Evolutionary conservation across 2,797 vertebrate species (phyloP).

Genomic region (Syngnathus acus): DNA sequence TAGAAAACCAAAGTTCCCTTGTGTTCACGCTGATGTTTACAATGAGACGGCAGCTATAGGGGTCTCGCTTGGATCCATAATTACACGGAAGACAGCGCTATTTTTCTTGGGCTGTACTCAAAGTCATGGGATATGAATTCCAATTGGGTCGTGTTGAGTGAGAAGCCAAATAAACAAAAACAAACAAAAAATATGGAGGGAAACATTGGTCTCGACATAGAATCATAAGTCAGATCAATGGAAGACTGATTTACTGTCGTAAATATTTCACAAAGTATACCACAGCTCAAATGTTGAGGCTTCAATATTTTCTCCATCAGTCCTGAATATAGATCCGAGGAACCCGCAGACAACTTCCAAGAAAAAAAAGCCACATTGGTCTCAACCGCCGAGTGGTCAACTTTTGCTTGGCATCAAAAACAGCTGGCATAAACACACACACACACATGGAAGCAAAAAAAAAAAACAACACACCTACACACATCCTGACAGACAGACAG

Average conservation of each 20-base stretch:
- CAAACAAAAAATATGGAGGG: slow-evolving; percentile 1
- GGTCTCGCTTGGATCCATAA: slow-evolving; percentile 57
- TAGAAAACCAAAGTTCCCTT: slow-evolving; percentile 62
- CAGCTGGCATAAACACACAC: slow-evolving; percentile 42
- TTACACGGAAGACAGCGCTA: slow-evolving; percentile 52
- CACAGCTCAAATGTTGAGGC: slow-evolving; percentile 29
- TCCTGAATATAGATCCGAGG: slow-evolving; percentile 17
- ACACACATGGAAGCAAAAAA: slow-evolving; percentile 11
- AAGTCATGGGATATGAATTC: slow-evolving; percentile 54
- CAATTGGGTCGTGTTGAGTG: slow-evolving; percentile 45
- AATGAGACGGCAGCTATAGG: slow-evolving; percentile 37
- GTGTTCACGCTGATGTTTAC: slow-evolving; percentile 51
- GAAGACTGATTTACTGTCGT: neutral
- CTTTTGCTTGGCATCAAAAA: slow-evolving; percentile 50
- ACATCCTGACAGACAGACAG: slow-evolving; percentile 11
- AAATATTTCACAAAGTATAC: slow-evolving; percentile 8
- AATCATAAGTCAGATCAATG: neutral
- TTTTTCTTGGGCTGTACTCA: slow-evolving; percentile 58
- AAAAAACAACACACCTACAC: slow-evolving; percentile 22
- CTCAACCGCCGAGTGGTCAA: slow-evolving; percentile 48
- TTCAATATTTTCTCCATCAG: slow-evolving; percentile 40
- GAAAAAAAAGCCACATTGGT: slow-evolving; percentile 23
- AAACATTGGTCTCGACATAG: neutral
- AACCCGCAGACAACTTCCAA: slow-evolving; percentile 30
- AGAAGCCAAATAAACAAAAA: slow-evolving; percentile 51